Conservation (phyloP, 2,888 invertebrate species). For the Philereme transversata region DNA sequence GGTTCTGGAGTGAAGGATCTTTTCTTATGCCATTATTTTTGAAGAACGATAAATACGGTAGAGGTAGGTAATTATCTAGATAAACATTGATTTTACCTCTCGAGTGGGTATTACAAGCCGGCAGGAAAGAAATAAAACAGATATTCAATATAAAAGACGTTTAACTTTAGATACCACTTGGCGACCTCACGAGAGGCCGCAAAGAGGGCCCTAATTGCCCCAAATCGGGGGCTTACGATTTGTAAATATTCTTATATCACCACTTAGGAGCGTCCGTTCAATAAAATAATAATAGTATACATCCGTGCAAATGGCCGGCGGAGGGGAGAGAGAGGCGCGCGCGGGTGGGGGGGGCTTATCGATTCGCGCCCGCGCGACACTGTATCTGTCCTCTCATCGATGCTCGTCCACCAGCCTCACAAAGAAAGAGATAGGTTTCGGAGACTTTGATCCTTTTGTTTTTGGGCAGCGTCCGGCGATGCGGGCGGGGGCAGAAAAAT, state of each 20-base stretch:
- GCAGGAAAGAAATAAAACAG: constrained; percentile 24
- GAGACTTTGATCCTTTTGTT: constrained; percentile 84
- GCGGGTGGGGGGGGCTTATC: constrained; percentile 61
- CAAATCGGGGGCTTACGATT: constrained; percentile 63
- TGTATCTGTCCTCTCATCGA: constrained; percentile 84
- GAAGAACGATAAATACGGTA: background rate
- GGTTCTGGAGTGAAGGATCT: too few species aligned
- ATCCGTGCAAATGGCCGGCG: constrained; percentile 83
- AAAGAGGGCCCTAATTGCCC: constrained; percentile 55
- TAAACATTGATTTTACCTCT: constrained; percentile 4
- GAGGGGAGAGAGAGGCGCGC: constrained; percentile 50
- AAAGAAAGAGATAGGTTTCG: constrained; percentile 85
- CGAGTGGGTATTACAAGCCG: background rate
- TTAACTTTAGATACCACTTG: constrained; percentile 42
- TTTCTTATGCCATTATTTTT: too few species aligned
- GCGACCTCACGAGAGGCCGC: constrained; percentile 33
- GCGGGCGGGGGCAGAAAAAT: constrained; percentile 83
- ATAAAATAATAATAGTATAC: constrained; percentile 84
- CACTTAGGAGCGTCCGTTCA: constrained; percentile 79
- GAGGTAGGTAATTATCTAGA: constrained; percentile 2
- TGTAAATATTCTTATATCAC: constrained; percentile 77
- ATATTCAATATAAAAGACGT: constrained; percentile 30
- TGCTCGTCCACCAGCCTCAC: constrained; percentile 80
- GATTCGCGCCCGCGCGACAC: constrained; percentile 83
- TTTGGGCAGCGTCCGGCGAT: constrained; percentile 84